phyloP scores from a whole-genome alignment of 2,113 vertebrate genomes.

The Brachyistius frenatus region DNA sequence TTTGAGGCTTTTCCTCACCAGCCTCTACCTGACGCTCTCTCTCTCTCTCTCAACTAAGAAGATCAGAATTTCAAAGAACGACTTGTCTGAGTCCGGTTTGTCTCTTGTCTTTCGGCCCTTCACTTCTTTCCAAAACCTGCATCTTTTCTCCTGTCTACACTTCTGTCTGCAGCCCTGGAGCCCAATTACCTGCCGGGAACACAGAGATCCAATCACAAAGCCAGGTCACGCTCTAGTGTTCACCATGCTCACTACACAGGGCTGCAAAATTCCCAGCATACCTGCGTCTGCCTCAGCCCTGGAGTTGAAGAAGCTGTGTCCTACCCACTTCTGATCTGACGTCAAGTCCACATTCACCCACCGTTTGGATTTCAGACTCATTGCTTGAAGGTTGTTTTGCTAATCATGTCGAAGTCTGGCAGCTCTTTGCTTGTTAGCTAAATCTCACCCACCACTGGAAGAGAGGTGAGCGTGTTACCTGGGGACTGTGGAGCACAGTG shows the following conservation, averaged over 20 bases:
- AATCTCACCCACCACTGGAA: constrained; percentile 42
- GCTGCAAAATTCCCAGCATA: constrained; percentile 65
- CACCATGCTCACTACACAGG: constrained; percentile 44
- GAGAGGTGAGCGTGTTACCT: constrained; percentile 32
- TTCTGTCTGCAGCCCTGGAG: constrained; percentile 66
- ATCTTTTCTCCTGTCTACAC: constrained; percentile 52
- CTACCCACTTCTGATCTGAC: constrained; percentile 43
- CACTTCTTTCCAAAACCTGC: constrained; percentile 52
- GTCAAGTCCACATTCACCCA: constrained; percentile 42
- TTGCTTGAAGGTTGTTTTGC: constrained; percentile 46
- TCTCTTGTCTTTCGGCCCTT: constrained; percentile 42
- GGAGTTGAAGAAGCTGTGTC: constrained; percentile 43
- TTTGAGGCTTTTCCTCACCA: constrained; percentile 1
- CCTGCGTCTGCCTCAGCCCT: constrained; percentile 46
- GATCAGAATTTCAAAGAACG: constrained; percentile 43
- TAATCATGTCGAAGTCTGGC: constrained; percentile 45
- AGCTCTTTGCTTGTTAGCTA: constrained; percentile 42
- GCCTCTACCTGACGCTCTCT: constrained; percentile 9
- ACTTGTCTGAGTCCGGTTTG: constrained; percentile 40
- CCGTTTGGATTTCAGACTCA: constrained; percentile 42
- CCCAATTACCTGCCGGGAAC: constrained; percentile 79
- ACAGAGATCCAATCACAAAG: constrained; percentile 75
- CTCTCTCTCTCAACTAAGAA: constrained; percentile 18
- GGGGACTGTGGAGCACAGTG: constrained; percentile 17
- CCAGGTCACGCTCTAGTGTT: constrained; percentile 65